These are phyloP conservation scores for Lepidocyrtinus sp. DNA, from an alignment of 2,888 invertebrate species.

Conservation along the genomic window DNA sequence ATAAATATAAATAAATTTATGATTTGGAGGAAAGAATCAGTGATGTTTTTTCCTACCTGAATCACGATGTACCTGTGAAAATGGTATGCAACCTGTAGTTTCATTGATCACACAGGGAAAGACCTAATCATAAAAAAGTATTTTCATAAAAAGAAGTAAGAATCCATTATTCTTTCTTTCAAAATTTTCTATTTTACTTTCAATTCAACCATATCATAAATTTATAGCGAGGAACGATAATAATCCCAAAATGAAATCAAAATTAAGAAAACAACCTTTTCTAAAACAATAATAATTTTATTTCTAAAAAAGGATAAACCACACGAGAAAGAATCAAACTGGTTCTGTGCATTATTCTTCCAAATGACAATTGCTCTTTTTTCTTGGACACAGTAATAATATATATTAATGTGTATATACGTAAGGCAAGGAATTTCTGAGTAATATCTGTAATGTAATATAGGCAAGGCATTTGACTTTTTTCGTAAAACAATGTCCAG, in stretches of 20 bases:
- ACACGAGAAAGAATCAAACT: conserved; percentile 16
- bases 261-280: neutral
- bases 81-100: neutral
- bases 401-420: conserved; percentile 9
- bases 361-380: conserved; percentile 8
- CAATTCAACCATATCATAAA: conserved; percentile 9
- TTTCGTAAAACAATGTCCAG: conserved; percentile 47
- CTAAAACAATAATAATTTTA: conserved; percentile 6
- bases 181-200: neutral
- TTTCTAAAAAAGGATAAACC: conserved; percentile 12
- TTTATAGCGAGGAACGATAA: neutral
- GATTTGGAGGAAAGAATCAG: neutral
- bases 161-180: conserved; percentile 7
- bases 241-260: conserved; percentile 15
- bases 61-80: neutral
- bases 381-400: neutral
- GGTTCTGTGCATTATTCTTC: conserved; percentile 4
- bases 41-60: neutral
- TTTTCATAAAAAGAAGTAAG: conserved; percentile 1
- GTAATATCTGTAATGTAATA: conserved; percentile 1
- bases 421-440: neutral
- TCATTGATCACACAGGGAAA: neutral
- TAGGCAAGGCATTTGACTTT: neutral
- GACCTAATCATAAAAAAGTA: neutral
- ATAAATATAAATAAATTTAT: conserved; percentile 19